Evolutionary conservation across 2,113 vertebrate genomes (phyloP).

Genomic region (Setophaga coronata): DNA sequence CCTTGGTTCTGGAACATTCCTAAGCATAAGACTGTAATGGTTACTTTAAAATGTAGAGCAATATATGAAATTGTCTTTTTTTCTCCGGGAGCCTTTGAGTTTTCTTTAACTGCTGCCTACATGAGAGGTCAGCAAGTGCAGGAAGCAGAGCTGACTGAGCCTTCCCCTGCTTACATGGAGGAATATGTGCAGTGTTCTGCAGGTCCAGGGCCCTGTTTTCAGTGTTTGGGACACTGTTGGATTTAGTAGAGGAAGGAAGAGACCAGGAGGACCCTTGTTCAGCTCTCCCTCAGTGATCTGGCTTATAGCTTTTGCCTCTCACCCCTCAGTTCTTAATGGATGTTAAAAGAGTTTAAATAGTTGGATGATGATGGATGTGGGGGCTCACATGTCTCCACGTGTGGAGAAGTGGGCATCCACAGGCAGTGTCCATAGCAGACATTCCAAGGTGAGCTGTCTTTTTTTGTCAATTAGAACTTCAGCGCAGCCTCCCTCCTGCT

Average conservation of each 20-base stretch:
- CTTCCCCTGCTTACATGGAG: neutral
- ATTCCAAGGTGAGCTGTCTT: neutral
- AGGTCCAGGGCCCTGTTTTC: neutral
- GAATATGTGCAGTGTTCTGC: neutral
- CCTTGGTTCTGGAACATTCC: neutral
- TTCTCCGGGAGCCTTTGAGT: neutral
- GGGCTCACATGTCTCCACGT: neutral
- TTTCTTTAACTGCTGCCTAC: neutral
- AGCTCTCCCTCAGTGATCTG: neutral
- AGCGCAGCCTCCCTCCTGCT: neutral
- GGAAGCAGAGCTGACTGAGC: neutral
- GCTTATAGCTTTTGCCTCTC: neutral
- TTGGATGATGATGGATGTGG: neutral
- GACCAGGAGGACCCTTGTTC: neutral
- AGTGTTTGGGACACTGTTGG: neutral
- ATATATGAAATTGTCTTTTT: neutral
- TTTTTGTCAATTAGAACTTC: rapidly evolving
- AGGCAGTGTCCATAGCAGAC: neutral
- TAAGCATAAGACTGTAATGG: neutral
- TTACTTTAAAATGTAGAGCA: neutral
- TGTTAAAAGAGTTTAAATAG: neutral
- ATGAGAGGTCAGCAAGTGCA: neutral
- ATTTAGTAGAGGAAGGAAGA: neutral
- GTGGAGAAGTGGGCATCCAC: neutral
- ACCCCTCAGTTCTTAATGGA: neutral